Evolutionary conservation across 2,888 invertebrate genomes (phyloP), one percentile per base, ranked within the genome.

Genomic region (Vesta saturnalis): DNA sequence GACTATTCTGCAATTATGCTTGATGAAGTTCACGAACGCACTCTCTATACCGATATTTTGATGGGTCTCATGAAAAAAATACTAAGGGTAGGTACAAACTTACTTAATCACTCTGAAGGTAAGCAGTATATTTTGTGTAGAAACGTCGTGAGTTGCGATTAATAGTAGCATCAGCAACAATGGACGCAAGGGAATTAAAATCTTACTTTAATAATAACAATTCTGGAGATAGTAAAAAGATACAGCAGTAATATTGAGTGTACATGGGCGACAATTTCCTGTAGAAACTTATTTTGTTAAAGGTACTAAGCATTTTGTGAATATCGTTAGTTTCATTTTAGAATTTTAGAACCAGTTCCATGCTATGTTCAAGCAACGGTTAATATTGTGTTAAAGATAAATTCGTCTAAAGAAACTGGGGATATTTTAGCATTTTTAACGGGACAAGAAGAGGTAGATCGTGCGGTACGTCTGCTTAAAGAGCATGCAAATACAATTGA

Each of bases 11-110:
- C 94, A 0, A 89, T 99, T 1, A 92, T 98, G 78, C 85, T 98
- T 35, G 97, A 98, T 80, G 97, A 98, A 87, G 97, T 96, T 0
- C 99, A 99, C 80, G 99, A 99, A 83, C 87, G 99, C 49, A 94
- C 94, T 0, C 87, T 96, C 58, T 90, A 96, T 82, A 97, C 97
- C 0, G 99, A 99, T 79, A 94, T 98, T 35, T 86, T 97, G 0
- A 90, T 99, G 88, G 98, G 98, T 0, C 86, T 99, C 0, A 81
- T 99, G 61, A 96, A 97, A 82, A 99, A 98, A 86, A 94, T 98
- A 70, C 85, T 94, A 4, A 91, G 90, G 83, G 92, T 92, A 83
- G 79, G 78, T n/a, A 21, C 12, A 1, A n/a, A 39, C 2, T 10
- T n/a, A 23, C 15, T 49, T 6, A 6, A 18, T 49, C 15, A 15